phyloP scores from a whole-genome alignment of 2,888 invertebrate genomes.

The Cataglyphis altisquamis region DNA sequence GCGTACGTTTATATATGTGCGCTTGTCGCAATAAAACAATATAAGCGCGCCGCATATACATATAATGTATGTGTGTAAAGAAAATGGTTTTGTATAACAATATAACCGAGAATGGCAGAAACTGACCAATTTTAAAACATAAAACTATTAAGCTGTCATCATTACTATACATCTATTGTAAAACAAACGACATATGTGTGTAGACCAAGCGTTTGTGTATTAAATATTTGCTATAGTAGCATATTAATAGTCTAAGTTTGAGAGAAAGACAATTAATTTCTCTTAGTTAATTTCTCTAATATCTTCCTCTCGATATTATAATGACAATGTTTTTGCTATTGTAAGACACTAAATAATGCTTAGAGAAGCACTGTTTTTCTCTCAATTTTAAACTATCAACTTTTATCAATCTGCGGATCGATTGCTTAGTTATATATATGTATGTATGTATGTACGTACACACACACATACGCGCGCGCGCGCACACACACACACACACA shows the following conservation, averaged over 20 bases:
- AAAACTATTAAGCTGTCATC: slow-evolving; percentile 70
- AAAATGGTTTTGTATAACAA: slow-evolving; percentile 47
- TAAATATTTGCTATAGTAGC: neutral
- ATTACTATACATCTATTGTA: slow-evolving; percentile 45
- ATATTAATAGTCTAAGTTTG: neutral
- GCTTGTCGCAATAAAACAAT: slow-evolving; percentile 34
- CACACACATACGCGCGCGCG: too few species aligned
- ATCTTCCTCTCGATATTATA: neutral
- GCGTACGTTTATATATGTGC: slow-evolving; percentile 42
- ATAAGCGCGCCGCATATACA: slow-evolving; percentile 47
- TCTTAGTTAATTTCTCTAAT: neutral
- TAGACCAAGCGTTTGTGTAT: slow-evolving; percentile 25
- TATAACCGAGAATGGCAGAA: slow-evolving; percentile 61
- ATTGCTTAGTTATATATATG: slow-evolving; percentile 22
- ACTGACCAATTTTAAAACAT: slow-evolving; percentile 78
- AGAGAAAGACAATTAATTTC: slow-evolving; percentile 1
- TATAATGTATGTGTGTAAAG: slow-evolving; percentile 59
- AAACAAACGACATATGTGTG: slow-evolving; percentile 59
- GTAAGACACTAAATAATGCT: neutral
- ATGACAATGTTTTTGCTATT: neutral
- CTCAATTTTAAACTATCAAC: slow-evolving; percentile 8
- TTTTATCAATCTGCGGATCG: neutral
- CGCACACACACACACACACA: too few species aligned
- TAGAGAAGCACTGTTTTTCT: neutral
- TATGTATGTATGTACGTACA: neutral